Conservation (phyloP, 2,888 invertebrate species). For the Eristalis tenax region DNA sequence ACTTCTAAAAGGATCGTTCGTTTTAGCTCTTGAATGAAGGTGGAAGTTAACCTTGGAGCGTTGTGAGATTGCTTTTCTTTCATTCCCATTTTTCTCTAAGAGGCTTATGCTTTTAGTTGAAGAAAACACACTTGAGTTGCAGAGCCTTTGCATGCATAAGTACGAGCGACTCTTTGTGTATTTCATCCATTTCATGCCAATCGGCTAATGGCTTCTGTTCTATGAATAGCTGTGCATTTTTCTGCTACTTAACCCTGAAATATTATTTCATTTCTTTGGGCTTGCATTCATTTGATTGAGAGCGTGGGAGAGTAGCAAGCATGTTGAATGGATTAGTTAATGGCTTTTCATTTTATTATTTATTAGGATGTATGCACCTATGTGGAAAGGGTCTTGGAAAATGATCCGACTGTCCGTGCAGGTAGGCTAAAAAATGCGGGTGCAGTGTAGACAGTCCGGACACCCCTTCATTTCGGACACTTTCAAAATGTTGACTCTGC, state of each 20-base stretch:
- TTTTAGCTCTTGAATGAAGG: conserved; percentile 18
- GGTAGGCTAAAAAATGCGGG: no score
- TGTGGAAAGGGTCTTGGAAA: background rate
- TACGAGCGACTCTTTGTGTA: background rate
- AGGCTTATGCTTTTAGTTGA: conserved; percentile 31
- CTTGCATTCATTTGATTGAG: background rate
- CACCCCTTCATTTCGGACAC: no score
- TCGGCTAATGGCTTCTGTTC: conserved; percentile 19
- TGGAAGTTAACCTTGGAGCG: conserved; percentile 32
- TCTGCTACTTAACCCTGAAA: conserved; percentile 9
- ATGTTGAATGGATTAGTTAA: background rate
- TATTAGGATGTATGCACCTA: no score
- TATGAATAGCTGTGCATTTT: conserved; percentile 5
- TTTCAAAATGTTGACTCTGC: no score
- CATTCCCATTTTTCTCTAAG: conserved; percentile 23
- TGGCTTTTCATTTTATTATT: background rate
- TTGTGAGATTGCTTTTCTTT: conserved; percentile 16
- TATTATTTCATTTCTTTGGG: background rate
- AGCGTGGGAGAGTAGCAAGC: background rate
- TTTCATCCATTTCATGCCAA: conserved; percentile 30
- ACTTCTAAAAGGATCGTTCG: conserved; percentile 31
- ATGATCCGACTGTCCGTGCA: background rate
- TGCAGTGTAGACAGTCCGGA: no score
- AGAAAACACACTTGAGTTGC: conserved; percentile 14
- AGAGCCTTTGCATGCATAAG: conserved; percentile 9